phyloP scores from a whole-genome alignment of 2,888 invertebrate species.

The Crepidodera aurea region DNA sequence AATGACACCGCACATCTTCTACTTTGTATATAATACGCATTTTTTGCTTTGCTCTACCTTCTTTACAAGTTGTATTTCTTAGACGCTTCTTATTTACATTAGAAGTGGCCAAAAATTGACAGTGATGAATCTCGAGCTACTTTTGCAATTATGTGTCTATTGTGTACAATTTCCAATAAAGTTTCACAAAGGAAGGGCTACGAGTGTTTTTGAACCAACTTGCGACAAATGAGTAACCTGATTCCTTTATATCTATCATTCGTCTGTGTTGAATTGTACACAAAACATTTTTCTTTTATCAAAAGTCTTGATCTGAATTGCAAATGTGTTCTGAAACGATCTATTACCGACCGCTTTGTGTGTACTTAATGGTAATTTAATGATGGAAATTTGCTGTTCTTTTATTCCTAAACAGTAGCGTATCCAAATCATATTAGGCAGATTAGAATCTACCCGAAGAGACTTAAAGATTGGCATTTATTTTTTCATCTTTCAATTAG shows the following conservation, averaged over 20 bases:
- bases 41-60: too few species aligned
- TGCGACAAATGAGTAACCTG: slow-evolving; percentile 4
- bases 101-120: too few species aligned
- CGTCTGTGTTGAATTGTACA: slow-evolving; percentile 10
- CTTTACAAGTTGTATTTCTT: too few species aligned
- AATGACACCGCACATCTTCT: too few species aligned
- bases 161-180: not conserved
- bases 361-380: slow-evolving; percentile 28
- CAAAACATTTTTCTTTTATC: slow-evolving; percentile 25
- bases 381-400: slow-evolving; percentile 26
- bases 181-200: not conserved
- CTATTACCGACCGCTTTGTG: slow-evolving; percentile 20
- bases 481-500: too few species aligned
- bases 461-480: too few species aligned
- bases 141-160: not conserved
- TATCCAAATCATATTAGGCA: too few species aligned
- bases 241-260: slow-evolving; percentile 17
- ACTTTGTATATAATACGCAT: too few species aligned
- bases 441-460: too few species aligned
- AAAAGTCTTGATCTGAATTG: slow-evolving; percentile 27
- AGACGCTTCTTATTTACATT: too few species aligned
- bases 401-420: not conserved
- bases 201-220: not conserved
- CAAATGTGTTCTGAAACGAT: slow-evolving; percentile 20
- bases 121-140: not conserved